Evolutionary conservation across 2,113 vertebrate genomes (phyloP), one percentile per base, ranked within the genome.

Genomic region (Labrus mixtus): DNA sequence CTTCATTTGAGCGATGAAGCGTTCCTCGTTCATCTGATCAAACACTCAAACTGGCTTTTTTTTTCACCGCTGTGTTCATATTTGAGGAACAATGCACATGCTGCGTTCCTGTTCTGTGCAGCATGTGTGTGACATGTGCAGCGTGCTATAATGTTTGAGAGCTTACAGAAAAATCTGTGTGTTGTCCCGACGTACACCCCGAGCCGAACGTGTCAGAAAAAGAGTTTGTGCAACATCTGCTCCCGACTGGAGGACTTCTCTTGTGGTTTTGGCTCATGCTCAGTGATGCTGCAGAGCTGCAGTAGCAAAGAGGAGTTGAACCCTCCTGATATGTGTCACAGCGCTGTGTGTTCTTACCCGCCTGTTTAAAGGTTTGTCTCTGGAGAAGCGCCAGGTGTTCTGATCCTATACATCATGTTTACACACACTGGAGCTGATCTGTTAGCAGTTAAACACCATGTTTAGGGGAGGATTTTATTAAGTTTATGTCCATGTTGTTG

Each of bases 111-210:
- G 66, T 23, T 55, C 15, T 8, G 3, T 54, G 23, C 20, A 23
- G 25, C 85, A 89, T 75, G 71, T 90, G 89, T 41, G 9, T 16
- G 37, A 66, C 87, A 90, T 29, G 22, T 85, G 79, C n/a, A n/a
- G n/a, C n/a, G n/a, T n/a, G n/a, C n/a, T 61, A 70, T 78, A 68
- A 62, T 33, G 20, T 79, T 82, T 73, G 62, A 41, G 37, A 87
- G 20, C 15, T 68, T 59, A 69, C 46, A 69, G 10, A 74, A 72
- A 72, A 76, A 64, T 76, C 41, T 67, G 56, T 67, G 53, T 19
- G 46, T 16, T 78, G 78, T 85, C 79, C 77, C 45, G 2, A 43
- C 64, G 39, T 68, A 70, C 78, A 76, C 89, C 43, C 78, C 58
- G 78, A n/a, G 17, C 55, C 45, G 56, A 51, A 59, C 8, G 9